Percentiles rank a stretch among this genome's conserved stretches.
Evolutionary conservation across 2,888 invertebrate genomes (phyloP).

Genomic region (Drosophila anceps): DNA sequence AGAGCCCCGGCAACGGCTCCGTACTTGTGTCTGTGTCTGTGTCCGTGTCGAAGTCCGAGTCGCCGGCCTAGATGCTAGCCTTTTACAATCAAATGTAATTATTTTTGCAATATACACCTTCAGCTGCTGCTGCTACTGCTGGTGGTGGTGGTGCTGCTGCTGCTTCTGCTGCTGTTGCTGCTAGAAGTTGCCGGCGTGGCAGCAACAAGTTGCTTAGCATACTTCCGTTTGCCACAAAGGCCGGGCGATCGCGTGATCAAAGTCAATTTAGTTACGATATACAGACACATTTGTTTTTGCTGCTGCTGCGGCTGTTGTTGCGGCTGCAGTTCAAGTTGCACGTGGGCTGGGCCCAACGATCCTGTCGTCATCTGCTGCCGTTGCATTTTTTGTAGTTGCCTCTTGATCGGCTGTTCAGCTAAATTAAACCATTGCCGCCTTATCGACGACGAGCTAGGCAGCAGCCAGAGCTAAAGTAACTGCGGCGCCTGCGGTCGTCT

Average conservation of each 20-base stretch:
- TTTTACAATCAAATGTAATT: slow-evolving; percentile 83
- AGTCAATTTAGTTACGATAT: slow-evolving; percentile 84
- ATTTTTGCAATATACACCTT: slow-evolving; percentile 82
- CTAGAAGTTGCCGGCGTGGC: slow-evolving; percentile 64
- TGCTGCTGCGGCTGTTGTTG: slow-evolving; percentile 36
- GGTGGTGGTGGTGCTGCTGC: slow-evolving; percentile 1
- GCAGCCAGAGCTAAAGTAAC: slow-evolving; percentile 22
- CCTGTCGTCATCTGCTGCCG: slow-evolving; percentile 78
- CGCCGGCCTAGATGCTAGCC: slow-evolving; percentile 70
- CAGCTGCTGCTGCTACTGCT: slow-evolving; percentile 61
- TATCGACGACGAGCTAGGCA: slow-evolving; percentile 52
- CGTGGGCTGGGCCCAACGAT: slow-evolving; percentile 78
- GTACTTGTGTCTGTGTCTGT: slow-evolving; percentile 14
- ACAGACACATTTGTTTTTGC: slow-evolving; percentile 81
- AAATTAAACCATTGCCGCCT: slow-evolving; percentile 82
- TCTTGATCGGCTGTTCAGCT: slow-evolving; percentile 61
- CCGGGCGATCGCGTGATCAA: slow-evolving; percentile 85
- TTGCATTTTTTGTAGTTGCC: slow-evolving; percentile 49
- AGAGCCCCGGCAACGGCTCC: slow-evolving; percentile 35
- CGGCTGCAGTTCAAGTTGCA: slow-evolving; percentile 61
- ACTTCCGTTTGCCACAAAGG: slow-evolving; percentile 82
- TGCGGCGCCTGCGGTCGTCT: slow-evolving; percentile 63
- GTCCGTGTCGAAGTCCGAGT: slow-evolving; percentile 30
- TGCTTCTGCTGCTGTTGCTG: slow-evolving; percentile 34
- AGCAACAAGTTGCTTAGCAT: slow-evolving; percentile 83